Evolutionary conservation across 2,888 invertebrate species (phyloP), one percentile per base, ranked within the genome.

Genomic region (Tenthredo livida): DNA sequence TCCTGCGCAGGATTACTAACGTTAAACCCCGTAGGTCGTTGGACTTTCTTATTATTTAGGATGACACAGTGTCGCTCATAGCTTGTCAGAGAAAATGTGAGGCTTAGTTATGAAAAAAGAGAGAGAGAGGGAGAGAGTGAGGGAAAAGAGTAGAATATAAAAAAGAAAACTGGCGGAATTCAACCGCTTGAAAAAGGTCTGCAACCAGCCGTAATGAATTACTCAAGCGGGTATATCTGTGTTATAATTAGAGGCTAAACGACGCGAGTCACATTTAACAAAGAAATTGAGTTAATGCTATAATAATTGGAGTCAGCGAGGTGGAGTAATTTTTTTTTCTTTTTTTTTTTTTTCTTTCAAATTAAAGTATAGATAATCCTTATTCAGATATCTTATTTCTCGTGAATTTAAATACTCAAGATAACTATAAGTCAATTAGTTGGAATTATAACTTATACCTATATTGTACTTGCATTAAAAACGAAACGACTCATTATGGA

Each of bases 211-310:
- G 43, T 73, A 43, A 43, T 43, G 72, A 73, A 73, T 73, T 73
- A 43, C 40, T 73, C 25, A 12, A 43, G 72, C 72, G 43, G 21
- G 40, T 43, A 73, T 43, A 43, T 67, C 67, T 67, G 67, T 67
- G 67, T 67, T 29, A 67, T 67, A 67, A 67, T 67, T 29, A 29
- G 67, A 33, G 67, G 33, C 25, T 67, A 33, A 33, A 67, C 33
- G 67, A 67, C 29, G 67, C 33, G 67, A 73, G 72, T 73, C 40
- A 73, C n/a, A 73, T 73, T 73, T 15, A 43, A 73, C 72, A 67
- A 29, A 67, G 43, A 21, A 73, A 73, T 12, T 73, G 40, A 73
- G 61, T 25, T 61, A 61, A 73, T 43, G 72, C 37, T 43, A 17
- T 73, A 73, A 73, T 73, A 43, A 73, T 73, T 29, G 29, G 40